phyloP scores from a whole-genome alignment of 1,140 invertebrate species.

The Drosophila hydei region DNA sequence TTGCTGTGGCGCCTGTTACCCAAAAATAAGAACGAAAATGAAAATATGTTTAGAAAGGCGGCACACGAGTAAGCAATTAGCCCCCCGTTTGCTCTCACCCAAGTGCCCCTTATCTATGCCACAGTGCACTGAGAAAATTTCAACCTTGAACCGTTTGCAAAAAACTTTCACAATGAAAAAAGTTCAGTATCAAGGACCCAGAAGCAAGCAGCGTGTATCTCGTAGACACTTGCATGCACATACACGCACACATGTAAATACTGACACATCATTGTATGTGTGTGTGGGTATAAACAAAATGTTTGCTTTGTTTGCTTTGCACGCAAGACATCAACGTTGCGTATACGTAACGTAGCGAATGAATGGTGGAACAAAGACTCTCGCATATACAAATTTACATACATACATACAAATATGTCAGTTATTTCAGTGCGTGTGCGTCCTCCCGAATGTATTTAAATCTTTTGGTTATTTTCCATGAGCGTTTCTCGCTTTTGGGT shows the following conservation, averaged over 20 bases:
- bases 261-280: background rate
- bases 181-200: conserved; percentile 80
- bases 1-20: conserved; percentile 63
- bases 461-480: conserved; percentile 62
- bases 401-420: conserved; percentile 3
- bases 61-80: conserved; percentile 39
- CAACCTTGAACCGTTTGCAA: conserved; percentile 76
- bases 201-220: conserved; percentile 61
- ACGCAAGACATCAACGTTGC: conserved; percentile 57
- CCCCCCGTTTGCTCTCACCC: background rate
- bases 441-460: conserved; percentile 52
- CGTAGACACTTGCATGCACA: conserved; percentile 1
- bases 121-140: conserved; percentile 35
- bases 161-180: conserved; percentile 82
- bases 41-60: conserved; percentile 17
- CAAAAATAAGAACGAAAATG: conserved; percentile 22
- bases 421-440: conserved; percentile 26
- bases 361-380: conserved; percentile 37
- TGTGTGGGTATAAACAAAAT: conserved; percentile 33
- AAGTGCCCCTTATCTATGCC: conserved; percentile 1
- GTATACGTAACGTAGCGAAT: conserved; percentile 73
- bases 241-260: background rate
- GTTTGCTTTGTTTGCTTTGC: conserved; percentile 58
- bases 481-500: conserved; percentile 48
- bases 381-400: background rate